These are phyloP conservation scores for Columbina picui DNA, from an alignment of 2,113 vertebrate genomes.

Conservation along the genomic window DNA sequence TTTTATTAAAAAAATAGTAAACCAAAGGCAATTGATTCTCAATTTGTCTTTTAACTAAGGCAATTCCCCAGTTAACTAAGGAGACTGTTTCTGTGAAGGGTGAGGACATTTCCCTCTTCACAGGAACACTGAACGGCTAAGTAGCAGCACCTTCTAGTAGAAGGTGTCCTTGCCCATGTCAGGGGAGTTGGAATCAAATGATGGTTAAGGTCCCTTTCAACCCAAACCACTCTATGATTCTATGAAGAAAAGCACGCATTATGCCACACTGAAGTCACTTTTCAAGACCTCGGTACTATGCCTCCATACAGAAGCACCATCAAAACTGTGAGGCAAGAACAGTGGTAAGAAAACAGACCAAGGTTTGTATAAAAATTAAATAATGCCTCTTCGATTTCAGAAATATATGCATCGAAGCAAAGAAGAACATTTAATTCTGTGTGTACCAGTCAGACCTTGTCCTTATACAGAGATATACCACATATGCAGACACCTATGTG, in stretches of 20 bases:
- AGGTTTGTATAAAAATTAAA: background rate
- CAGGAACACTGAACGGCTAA: background rate
- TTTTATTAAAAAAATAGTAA: background rate
- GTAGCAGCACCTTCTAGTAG: no score
- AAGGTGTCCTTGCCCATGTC: no score
- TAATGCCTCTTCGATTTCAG: background rate
- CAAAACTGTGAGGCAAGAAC: background rate
- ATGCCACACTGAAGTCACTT: background rate
- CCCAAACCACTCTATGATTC: no score
- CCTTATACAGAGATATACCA: background rate
- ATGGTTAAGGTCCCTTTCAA: no score
- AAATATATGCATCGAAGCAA: background rate
- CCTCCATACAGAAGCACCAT: background rate
- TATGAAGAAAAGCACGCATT: background rate
- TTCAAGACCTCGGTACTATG: background rate
- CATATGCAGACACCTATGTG: background rate
- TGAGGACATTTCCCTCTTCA: rapidly evolving
- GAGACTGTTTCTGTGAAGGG: background rate
- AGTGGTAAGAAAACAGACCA: background rate
- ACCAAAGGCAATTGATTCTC: background rate
- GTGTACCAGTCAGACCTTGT: background rate
- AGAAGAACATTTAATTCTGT: background rate
- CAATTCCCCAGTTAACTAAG: background rate
- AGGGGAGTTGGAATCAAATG: no score
- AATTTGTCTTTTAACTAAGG: background rate